phyloP scores from a whole-genome alignment of 2,888 invertebrate species.

The Acheta domesticus region DNA sequence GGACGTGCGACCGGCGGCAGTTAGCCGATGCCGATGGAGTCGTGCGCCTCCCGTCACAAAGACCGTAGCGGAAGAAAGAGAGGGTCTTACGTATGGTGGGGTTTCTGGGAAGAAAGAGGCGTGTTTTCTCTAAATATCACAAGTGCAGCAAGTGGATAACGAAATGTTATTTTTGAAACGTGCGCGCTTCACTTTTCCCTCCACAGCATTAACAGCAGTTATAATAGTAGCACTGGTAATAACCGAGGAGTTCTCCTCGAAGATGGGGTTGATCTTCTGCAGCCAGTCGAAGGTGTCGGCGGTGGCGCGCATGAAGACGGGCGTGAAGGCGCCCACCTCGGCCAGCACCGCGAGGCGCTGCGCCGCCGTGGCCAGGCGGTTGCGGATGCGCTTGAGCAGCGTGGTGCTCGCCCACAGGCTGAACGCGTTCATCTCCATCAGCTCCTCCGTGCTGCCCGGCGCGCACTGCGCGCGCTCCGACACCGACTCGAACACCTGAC shows the following conservation, averaged over 20 bases:
- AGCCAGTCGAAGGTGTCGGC: conserved; percentile 82
- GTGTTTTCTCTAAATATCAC: too few species aligned
- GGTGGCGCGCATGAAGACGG: conserved; percentile 75
- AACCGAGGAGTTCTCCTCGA: conserved; percentile 73
- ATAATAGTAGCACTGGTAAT: too few species aligned
- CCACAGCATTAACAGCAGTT: too few species aligned
- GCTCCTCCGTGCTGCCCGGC: conserved; percentile 74
- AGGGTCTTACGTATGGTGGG: too few species aligned
- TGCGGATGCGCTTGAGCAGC: conserved; percentile 64
- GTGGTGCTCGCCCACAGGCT: conserved; percentile 74
- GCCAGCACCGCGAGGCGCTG: conserved; percentile 66
- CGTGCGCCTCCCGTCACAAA: too few species aligned
- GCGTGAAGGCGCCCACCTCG: conserved; percentile 69
- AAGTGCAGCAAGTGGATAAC: too few species aligned
- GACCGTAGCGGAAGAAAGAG: too few species aligned
- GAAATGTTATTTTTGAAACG: too few species aligned
- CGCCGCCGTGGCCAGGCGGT: conserved; percentile 65
- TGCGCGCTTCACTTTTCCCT: too few species aligned
- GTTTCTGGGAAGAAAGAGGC: too few species aligned
- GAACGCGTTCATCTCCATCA: conserved; percentile 76
- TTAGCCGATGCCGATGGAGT: too few species aligned
- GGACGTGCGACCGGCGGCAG: too few species aligned
- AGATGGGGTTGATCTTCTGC: conserved; percentile 71
- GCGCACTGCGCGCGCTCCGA: conserved; percentile 64
- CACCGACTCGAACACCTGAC: conserved; percentile 64